Conservation (phyloP, 2,797 vertebrate genomes). For the Sebastes vulpes region DNA sequence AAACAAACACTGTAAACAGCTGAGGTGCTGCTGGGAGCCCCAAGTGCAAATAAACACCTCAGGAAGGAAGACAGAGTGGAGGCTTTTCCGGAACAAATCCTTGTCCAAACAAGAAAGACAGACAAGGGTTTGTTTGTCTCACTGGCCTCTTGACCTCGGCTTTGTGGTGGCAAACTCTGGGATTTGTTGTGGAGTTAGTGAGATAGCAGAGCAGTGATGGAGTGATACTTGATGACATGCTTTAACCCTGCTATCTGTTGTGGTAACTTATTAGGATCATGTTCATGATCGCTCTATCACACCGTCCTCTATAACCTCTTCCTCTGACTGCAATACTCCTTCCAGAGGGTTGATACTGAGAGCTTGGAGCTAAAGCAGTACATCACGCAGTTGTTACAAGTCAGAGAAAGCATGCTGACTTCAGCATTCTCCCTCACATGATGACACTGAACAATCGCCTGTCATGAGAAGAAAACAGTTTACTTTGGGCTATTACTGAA, state of each 20-base stretch:
- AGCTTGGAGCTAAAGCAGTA: neutral
- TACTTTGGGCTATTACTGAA: neutral
- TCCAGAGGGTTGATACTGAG: neutral
- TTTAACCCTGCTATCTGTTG: neutral
- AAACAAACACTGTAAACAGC: constrained; percentile 71
- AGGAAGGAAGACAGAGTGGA: constrained; percentile 69
- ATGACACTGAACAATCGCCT: constrained; percentile 1
- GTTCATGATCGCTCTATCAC: neutral
- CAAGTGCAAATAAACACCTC: constrained; percentile 72
- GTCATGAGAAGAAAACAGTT: constrained; percentile 19
- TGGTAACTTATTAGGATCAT: neutral
- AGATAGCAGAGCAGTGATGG: constrained; percentile 18
- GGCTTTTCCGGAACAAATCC: constrained; percentile 69
- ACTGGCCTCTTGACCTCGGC: constrained; percentile 60
- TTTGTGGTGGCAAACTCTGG: constrained; percentile 44
- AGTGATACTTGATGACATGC: neutral
- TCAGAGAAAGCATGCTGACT: neutral
- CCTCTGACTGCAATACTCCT: neutral
- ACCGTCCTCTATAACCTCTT: neutral
- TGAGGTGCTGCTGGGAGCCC: constrained; percentile 56
- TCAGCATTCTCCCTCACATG: neutral
- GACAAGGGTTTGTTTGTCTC: constrained; percentile 65
- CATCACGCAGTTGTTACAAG: neutral
- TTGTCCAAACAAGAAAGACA: constrained; percentile 70
- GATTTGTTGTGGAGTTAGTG: constrained; percentile 59